Evolutionary conservation across 2,113 vertebrate species (phyloP).

Genomic region (Oncorhynchus clarkii): DNA sequence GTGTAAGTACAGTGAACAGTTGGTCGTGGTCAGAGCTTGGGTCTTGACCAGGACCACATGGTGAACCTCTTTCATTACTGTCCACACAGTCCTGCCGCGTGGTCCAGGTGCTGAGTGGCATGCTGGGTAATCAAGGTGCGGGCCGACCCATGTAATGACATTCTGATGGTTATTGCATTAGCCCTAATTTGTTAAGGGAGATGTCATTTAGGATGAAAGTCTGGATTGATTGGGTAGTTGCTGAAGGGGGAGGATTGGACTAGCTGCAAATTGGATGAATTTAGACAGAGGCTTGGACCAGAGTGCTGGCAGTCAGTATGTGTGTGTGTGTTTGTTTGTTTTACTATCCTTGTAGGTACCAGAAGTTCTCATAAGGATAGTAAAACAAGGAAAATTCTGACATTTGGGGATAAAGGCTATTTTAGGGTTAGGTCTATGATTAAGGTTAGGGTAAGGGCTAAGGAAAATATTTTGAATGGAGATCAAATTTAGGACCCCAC

Average conservation of each 20-base stretch:
- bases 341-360: too few relatives aligned
- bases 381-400: too few relatives aligned
- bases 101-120: conserved; percentile 64
- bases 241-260: conserved; percentile 58
- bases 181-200: conserved; percentile 75
- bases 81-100: conserved; percentile 36
- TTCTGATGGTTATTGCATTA: conserved; percentile 79
- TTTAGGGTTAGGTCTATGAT: too few relatives aligned
- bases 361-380: too few relatives aligned
- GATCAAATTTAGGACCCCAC: too few relatives aligned
- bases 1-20: not conserved
- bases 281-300: conserved; percentile 52
- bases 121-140: conserved; percentile 59
- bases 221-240: conserved; percentile 65
- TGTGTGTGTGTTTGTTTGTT: conserved; percentile 13
- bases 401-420: too few relatives aligned
- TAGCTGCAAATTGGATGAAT: conserved; percentile 55
- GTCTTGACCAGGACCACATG: not conserved
- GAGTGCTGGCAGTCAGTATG: conserved; percentile 21
- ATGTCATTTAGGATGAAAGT: conserved; percentile 72
- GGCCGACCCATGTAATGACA: conserved; percentile 66
- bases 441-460: too few relatives aligned
- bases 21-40: conserved; percentile 16
- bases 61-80: conserved; percentile 14
- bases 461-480: not conserved